phyloP scores from a whole-genome alignment of 2,797 vertebrate genomes.

The Sebastiscus tertius region DNA sequence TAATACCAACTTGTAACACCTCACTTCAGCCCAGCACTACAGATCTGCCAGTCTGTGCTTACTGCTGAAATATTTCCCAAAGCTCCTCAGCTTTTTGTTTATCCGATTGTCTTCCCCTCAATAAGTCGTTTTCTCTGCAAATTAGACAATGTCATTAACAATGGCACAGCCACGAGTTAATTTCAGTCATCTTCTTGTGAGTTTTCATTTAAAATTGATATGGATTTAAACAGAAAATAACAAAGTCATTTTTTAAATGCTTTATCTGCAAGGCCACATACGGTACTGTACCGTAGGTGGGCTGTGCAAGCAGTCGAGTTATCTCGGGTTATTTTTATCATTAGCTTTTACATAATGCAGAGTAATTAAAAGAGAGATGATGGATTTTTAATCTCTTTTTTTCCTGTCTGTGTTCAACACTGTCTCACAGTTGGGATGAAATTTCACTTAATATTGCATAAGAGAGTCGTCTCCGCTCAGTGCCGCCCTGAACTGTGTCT shows the following conservation, averaged over 20 bases:
- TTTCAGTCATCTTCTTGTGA: slow-evolving; percentile 49
- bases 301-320: slow-evolving; percentile 38
- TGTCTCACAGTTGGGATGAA: slow-evolving; percentile 2
- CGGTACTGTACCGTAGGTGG: slow-evolving; percentile 16
- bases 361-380: slow-evolving; percentile 63
- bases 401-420: slow-evolving; percentile 5
- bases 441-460: slow-evolving; percentile 19
- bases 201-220: slow-evolving; percentile 21
- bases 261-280: background rate
- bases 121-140: slow-evolving; percentile 49
- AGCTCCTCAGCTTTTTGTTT: slow-evolving; percentile 47
- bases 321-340: slow-evolving; percentile 40
- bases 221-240: slow-evolving; percentile 15
- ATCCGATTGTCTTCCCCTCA: slow-evolving; percentile 32
- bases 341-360: slow-evolving; percentile 35
- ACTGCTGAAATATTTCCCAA: slow-evolving; percentile 18
- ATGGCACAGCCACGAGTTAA: slow-evolving; percentile 23
- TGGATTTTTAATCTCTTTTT: slow-evolving; percentile 52
- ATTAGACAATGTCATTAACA: slow-evolving; percentile 40
- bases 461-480: background rate
- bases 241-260: background rate
- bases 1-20: slow-evolving; percentile 39
- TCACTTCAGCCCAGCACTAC: slow-evolving; percentile 2
- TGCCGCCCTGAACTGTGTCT: background rate
- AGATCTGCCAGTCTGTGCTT: slow-evolving; percentile 21